Evolutionary conservation across 2,888 invertebrate genomes (phyloP).

Genomic region (Cylindroiulus punctatus): DNA sequence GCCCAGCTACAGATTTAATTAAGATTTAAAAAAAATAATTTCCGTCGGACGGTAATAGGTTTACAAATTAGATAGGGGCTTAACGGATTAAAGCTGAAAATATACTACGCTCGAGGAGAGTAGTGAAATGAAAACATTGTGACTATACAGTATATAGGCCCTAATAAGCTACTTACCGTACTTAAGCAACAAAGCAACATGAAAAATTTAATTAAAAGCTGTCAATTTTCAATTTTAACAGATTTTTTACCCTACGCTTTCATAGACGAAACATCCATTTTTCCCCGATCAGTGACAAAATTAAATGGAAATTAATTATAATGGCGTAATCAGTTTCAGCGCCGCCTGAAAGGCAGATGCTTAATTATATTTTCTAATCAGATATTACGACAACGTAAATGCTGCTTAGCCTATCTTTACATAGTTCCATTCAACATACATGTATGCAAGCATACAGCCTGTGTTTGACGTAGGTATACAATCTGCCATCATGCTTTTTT

Average conservation of each 20-base stretch:
- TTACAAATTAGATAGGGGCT: slow-evolving; percentile 23
- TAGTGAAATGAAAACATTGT: background rate
- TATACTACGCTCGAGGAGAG: background rate
- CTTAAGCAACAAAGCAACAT: background rate
- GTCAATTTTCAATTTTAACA: background rate
- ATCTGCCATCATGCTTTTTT: too few species aligned
- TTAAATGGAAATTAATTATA: background rate
- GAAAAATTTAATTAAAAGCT: background rate
- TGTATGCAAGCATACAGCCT: too few species aligned
- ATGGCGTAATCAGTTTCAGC: background rate
- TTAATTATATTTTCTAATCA: slow-evolving; percentile 5
- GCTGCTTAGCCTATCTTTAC: background rate
- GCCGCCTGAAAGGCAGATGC: background rate
- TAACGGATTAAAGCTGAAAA: background rate
- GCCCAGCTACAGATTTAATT: background rate
- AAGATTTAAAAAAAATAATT: background rate
- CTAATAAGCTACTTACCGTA: background rate
- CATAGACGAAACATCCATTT: background rate
- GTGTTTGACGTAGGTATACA: too few species aligned
- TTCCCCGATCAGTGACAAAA: background rate
- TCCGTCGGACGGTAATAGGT: background rate
- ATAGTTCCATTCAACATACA: too few species aligned
- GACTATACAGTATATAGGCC: background rate
- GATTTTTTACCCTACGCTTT: background rate
- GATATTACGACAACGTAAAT: background rate